phyloP scores from a whole-genome alignment of 2,113 vertebrate genomes.

The Pseudonaja textilis region DNA sequence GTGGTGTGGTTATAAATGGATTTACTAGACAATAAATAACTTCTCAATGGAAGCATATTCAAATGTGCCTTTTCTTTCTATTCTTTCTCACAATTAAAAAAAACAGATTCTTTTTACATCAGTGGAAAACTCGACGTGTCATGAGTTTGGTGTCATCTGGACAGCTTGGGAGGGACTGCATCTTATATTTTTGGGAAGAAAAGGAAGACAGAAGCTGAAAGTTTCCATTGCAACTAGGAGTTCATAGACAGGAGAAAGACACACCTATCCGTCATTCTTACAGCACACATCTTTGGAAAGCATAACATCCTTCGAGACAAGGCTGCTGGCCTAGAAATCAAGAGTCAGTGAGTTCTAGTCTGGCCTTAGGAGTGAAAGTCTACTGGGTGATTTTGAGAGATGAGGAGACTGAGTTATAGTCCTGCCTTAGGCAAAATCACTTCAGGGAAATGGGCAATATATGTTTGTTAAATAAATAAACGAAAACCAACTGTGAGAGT shows the following conservation, averaged over 20 bases:
- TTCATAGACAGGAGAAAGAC: neutral
- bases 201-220: neutral
- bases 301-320: neutral
- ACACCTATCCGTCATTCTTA: neutral
- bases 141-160: neutral
- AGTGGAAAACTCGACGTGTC: neutral
- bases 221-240: neutral
- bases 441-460: too few species aligned
- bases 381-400: neutral
- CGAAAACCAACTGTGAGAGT: too few species aligned
- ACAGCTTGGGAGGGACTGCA: too few species aligned
- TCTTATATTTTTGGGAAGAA: neutral
- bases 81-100: neutral
- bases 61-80: conserved; percentile 33
- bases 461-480: too few species aligned
- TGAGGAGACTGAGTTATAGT: neutral
- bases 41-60: conserved; percentile 52
- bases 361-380: neutral
- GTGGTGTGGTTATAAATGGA: conserved; percentile 49
- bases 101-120: conserved; percentile 7
- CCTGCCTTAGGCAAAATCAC: neutral
- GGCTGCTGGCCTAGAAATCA: neutral
- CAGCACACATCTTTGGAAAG: neutral
- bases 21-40: conserved; percentile 60
- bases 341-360: too few species aligned